Evolutionary conservation across 2,797 vertebrate genomes (phyloP), one percentile per base, ranked within the genome.

Genomic region (Danio jaintianensis): DNA sequence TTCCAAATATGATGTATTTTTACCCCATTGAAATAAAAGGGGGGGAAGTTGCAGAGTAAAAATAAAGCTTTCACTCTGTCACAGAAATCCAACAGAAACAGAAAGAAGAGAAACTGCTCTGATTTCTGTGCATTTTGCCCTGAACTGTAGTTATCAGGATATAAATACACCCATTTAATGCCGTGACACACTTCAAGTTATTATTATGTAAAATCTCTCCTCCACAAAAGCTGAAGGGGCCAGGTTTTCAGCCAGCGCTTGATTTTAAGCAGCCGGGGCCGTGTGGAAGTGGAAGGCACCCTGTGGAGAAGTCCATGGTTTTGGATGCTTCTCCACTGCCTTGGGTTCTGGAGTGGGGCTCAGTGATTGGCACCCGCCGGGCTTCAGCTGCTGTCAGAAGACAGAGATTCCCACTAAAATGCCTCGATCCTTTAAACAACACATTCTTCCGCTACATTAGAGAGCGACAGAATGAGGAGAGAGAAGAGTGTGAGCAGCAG

Each of bases 161-260:
- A 69, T 62, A 70, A 78, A 64, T 64, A 71, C 72, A 18, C 13
- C 50, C 8, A 64, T 79, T 73, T 73, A 80, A 73, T 66, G 52
- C 15, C 2, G 16, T 47, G 69, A 55, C 61, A 73, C 68, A 73
- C 12, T 80, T 64, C 56, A 16, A 72, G 15, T 80, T 72, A 63
- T 66, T 58, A 78, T 55, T 79, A 72, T 55, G 78, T 73, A 79
- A 79, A 79, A 62, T 7, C n/a, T 61, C 45, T 78, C 15, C 29
- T 71, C 66, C 38, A 48, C 55, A 62, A 79, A 50, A 58, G 22
- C 66, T 61, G 18, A 61, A 71, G 50, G 50, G 48, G 62, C 53
- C 45, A 53, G 40, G 58, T 53, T 67, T 73, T 52, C 61, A 59
- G 67, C 48, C n/a, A 20, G 58, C 5, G 50, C 69, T 56, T 80